These are phyloP conservation scores for Pseudachorutes palmiensis DNA, from an alignment of 1,140 invertebrate species.

Conservation along the genomic window DNA sequence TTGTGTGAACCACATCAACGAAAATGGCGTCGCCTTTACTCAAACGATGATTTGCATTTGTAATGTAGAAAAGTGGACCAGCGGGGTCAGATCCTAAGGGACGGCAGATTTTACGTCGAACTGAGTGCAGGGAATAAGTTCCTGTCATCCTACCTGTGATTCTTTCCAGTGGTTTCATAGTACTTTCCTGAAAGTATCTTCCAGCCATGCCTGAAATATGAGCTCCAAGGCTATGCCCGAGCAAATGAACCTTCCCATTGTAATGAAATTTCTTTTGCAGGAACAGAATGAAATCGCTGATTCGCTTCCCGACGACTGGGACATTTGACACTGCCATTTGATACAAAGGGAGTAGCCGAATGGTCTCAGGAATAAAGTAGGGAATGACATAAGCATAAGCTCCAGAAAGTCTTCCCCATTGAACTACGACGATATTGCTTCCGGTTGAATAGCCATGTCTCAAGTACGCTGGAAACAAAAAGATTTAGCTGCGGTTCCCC, in stretches of 20 bases:
- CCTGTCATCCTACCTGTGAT: neutral
- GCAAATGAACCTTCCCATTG: neutral
- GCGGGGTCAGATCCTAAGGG: neutral
- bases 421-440: conserved; percentile 15
- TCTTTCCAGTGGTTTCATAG: neutral
- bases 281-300: conserved; percentile 17
- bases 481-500: too few relatives aligned
- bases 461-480: conserved; percentile 6
- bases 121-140: neutral
- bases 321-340: conserved; percentile 11
- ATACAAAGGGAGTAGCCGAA: conserved; percentile 4
- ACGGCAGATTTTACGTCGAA: too few relatives aligned
- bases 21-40: conserved; percentile 55
- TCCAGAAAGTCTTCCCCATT: conserved; percentile 19
- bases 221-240: conserved; percentile 10
- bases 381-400: neutral
- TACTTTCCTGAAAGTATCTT: neutral
- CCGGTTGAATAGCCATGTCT: neutral
- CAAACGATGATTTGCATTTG: conserved; percentile 46
- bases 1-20: conserved; percentile 62
- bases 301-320: neutral
- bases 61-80: conserved; percentile 32
- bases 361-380: neutral
- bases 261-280: conserved; percentile 1
- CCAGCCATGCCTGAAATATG: conserved; percentile 4